Evolutionary conservation across 2,113 vertebrate species (phyloP).

Genomic region (Physeter macrocephalus): DNA sequence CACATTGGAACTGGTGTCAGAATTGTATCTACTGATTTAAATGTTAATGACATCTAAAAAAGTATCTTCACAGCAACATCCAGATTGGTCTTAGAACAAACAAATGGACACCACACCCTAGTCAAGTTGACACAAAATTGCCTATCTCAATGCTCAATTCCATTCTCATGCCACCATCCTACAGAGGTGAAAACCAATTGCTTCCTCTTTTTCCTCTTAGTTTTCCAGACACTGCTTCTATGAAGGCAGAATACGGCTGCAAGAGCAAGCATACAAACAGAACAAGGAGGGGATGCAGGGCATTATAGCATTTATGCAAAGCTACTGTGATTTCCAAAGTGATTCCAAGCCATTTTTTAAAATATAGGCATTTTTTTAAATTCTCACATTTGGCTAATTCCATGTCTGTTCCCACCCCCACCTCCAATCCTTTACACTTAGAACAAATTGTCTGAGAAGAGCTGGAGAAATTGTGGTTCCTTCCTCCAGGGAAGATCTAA

Average conservation of each 20-base stretch:
- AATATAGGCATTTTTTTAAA: neutral
- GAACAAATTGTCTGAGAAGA: constrained; percentile 10
- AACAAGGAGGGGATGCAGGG: neutral
- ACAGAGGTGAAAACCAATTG: neutral
- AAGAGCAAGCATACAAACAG: neutral
- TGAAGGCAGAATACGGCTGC: neutral
- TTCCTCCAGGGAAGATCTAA: constrained; percentile 25
- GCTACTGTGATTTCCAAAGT: neutral
- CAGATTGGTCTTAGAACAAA: neutral
- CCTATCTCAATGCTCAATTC: neutral
- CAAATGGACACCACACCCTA: neutral
- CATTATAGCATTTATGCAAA: neutral
- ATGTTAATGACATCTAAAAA: neutral
- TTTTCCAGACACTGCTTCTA: neutral
- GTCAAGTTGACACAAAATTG: neutral
- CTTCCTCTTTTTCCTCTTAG: neutral
- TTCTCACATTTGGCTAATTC: neutral
- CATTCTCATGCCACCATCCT: neutral
- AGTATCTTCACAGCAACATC: neutral
- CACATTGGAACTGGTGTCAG: neutral
- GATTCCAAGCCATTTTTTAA: neutral
- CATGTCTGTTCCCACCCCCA: neutral
- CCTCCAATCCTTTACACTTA: neutral
- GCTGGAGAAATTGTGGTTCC: neutral
- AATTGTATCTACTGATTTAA: neutral